Evolutionary conservation across 2,888 invertebrate species (phyloP), one percentile per base, ranked within the genome.

Genomic region (Orthonychiurus folsomi): DNA sequence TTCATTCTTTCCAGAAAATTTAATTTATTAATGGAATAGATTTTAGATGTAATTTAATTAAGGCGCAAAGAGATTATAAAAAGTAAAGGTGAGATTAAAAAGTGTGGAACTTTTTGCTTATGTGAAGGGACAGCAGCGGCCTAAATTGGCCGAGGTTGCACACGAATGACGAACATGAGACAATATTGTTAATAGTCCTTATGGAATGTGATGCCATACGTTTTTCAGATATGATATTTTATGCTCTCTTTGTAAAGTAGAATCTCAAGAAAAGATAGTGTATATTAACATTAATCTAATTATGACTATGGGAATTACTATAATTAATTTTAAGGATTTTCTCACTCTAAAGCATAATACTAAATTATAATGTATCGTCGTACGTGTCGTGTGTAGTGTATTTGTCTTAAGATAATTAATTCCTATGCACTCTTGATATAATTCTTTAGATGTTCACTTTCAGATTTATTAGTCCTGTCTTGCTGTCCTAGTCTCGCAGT

Each of bases 111-210:
- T n/a, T n/a, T n/a, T n/a, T n/a, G n/a, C n/a, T n/a, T n/a, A n/a
- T n/a, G n/a, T n/a, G n/a, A n/a, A n/a, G n/a, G n/a, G n/a, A n/a
- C n/a, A n/a, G n/a, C n/a, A n/a, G n/a, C n/a, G n/a, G n/a, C n/a
- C n/a, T n/a, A n/a, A n/a, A n/a, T n/a, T n/a, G n/a, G n/a, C n/a
- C n/a, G n/a, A 52, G 5, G 24, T 52, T 52, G 20, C 24, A 52
- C 20, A 52, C 52, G 12, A 52, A 52, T 52, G 52, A 52, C 52
- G 69, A 69, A 72, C 69, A 66, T 64, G 69, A 71, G 72, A 72
- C 72, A 72, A 72, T 72, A 72, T 69, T 71, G 66, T 72, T 71
- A 68, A 68, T 70, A 68, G 69, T 71, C 72, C 70, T 71, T 70
- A 68, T 69, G 72, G 70, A 70, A 72, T 72, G 72, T 72, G 72